Base-by-base conservation (phyloP, 2,888 invertebrate genomes). In the Eilema caniola region DNA sequence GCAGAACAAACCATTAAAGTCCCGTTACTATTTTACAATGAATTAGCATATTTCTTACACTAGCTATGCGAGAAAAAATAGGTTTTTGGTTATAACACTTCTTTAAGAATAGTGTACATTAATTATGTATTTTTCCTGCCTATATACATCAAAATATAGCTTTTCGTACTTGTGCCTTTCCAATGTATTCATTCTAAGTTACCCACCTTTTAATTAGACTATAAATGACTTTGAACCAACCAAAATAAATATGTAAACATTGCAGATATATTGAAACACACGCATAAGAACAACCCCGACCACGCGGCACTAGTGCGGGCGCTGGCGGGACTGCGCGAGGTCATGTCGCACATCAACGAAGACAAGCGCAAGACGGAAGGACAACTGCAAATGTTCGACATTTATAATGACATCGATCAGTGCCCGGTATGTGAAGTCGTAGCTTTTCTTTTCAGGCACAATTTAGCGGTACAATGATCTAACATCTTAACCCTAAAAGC, bases 361-460 rank as follows among this genome's bases (percentile, higher is more conserved):
- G 99, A 99, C 93, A 99, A 99, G 92, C 96, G 99, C 85, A 98
- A 98, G 95, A 99, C 99, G 0, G 99, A 99, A 94, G 98, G 98
- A 20, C 98, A 99, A 92, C 96, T 99, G 89, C 98, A 98, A 82
- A 98, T 99, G 96, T 99, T 99, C 94, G 98, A 99, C 94, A 98
- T 99, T 80, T 98, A 99, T 93, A 99, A 99, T 91, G 99, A 99
- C 90, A 99, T 99, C 86, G 99, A 99, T 89, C 98, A 98, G 91
- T 99, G 99, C 92, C 99, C 99, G 78, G 98, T 98, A 91, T 24
- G 70, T 61, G 8, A 16, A n/a, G 53, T n/a, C 20, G 47, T n/a
- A 53, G 53, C 7, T 20, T 4, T 47, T n/a, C n/a, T 47, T 47
- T 47, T 20, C 16, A 47, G 47, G 47, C 7, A 20, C 0, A 47